These are phyloP conservation scores for Anastatus disparis DNA, from an alignment of 1,140 invertebrate species.

Conservation along the genomic window DNA sequence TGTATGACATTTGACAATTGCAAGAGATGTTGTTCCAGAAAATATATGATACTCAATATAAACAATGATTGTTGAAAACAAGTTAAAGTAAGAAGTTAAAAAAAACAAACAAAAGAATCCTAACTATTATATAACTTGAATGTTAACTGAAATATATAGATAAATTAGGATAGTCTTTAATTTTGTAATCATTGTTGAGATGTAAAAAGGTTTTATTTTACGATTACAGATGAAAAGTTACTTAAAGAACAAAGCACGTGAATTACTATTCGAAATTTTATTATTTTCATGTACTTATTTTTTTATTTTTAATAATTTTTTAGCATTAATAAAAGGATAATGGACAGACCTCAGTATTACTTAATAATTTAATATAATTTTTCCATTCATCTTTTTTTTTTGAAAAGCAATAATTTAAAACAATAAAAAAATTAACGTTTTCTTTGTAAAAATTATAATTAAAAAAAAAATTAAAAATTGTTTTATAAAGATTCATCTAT, in stretches of 20 bases:
- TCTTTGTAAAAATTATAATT: too few species aligned
- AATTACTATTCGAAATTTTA: too few species aligned
- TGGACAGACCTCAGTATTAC: too few species aligned
- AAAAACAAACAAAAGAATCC: too few species aligned
- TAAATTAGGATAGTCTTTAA: conserved; percentile 6
- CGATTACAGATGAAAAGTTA: not conserved
- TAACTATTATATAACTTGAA: conserved; percentile 20
- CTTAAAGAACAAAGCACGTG: not conserved
- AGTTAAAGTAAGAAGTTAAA: conserved; percentile 21
- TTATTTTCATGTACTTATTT: not conserved
- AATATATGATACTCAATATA: conserved; percentile 18
- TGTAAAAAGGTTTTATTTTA: conserved; percentile 8
- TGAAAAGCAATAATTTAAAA: too few species aligned
- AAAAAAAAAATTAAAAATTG: too few species aligned
- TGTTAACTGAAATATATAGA: conserved; percentile 17
- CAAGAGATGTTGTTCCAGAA: conserved; percentile 10
- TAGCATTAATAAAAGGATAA: too few species aligned
- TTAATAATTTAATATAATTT: too few species aligned
- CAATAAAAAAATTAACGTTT: too few species aligned
- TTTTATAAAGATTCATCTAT: too few species aligned
- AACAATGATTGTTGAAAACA: conserved; percentile 23
- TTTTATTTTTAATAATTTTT: not conserved
- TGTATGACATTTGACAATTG: conserved; percentile 18
- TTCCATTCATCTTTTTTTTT: too few species aligned
- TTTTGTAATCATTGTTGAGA: conserved; percentile 30